Evolutionary conservation across 2,888 invertebrate genomes (phyloP).

Genomic region (Tanypteryx hageni): DNA sequence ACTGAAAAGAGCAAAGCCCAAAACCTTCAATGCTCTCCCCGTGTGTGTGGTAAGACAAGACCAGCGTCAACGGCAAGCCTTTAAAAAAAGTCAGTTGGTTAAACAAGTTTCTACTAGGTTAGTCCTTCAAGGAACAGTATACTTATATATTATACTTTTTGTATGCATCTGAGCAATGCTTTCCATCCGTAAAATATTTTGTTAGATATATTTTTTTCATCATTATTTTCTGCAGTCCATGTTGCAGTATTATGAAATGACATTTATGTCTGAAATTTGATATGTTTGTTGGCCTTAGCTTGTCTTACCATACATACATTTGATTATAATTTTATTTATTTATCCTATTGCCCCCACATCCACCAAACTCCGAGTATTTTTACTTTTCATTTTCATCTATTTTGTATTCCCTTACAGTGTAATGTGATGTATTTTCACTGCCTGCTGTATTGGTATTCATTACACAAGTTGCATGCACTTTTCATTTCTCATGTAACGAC

Average conservation of each 20-base stretch:
- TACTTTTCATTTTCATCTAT: conserved; percentile 46
- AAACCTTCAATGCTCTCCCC: conserved; percentile 61
- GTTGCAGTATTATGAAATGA: conserved; percentile 62
- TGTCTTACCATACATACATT: conserved; percentile 64
- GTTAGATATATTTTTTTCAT: conserved; percentile 63
- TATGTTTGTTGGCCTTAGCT: conserved; percentile 64
- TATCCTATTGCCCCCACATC: conserved; percentile 47
- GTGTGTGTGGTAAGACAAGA: conserved; percentile 64
- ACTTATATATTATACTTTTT: conserved; percentile 65
- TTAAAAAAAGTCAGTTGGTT: conserved; percentile 60
- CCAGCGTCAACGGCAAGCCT: conserved; percentile 63
- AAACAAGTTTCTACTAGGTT: conserved; percentile 62
- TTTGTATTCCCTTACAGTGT: conserved; percentile 57
- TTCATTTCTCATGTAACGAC: neutral
- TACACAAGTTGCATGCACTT: conserved; percentile 39
- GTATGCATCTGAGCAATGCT: conserved; percentile 63
- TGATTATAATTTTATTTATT: conserved; percentile 64
- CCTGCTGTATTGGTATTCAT: conserved; percentile 54
- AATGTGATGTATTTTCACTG: conserved; percentile 63
- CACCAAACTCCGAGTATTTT: conserved; percentile 57
- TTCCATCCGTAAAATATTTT: conserved; percentile 64
- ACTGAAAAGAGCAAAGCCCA: conserved; percentile 62
- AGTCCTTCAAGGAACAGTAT: conserved; percentile 65
- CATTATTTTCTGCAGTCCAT: conserved; percentile 64
- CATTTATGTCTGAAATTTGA: conserved; percentile 64